Base-by-base conservation (phyloP, 2,797 vertebrate species). In the Acestrorhynchus altus region DNA sequence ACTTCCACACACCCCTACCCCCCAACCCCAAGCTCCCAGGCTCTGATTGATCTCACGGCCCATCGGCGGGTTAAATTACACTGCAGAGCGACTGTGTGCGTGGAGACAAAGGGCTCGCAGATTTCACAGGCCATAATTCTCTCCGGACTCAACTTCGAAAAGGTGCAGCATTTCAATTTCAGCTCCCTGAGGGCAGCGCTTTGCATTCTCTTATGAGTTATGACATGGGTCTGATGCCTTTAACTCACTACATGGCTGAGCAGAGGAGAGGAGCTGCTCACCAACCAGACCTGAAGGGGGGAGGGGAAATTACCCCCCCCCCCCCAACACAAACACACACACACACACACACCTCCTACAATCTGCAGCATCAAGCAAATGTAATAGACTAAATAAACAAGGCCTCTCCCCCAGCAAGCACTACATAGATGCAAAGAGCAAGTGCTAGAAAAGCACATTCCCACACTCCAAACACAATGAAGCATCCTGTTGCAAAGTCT, bases 101-200 rank as follows among this genome's bases (percentile, higher is more conserved):
- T 56, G 18, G 79, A 88, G 86, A 87, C 86, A 86, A 85, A 82
- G 76, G 69, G 82, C 84, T 72, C 78, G 82, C 74, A 54, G 82
- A 83, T 88, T 88, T 87, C 84, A 81, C 78, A 76, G 81, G 81
- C 86, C 86, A 89, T 92, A 90, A 92, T 90, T 93, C 88, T 92
- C 72, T 82, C 74, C 18, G 20, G 87, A 79, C 81, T 88, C 84
- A 87, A 88, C 80, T 91, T 91, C 84, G 72, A 88, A 90, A 89
- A 88, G 83, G 83, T 88, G 85, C 85, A 74, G 76, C 81, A 82
- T 90, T 78, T 92, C 88, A 91, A 89, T 93, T 91, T 89, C 89
- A 88, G 89, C 85, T 84, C 51, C 66, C 13, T 59, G 22, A 20
- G 44, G 31, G 84, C 85, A 56, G 85, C 83, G 74, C 79, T 82